These are phyloP conservation scores for Tonatia bakeri DNA, from an alignment of 2,113 vertebrate species.

Conservation along the genomic window DNA sequence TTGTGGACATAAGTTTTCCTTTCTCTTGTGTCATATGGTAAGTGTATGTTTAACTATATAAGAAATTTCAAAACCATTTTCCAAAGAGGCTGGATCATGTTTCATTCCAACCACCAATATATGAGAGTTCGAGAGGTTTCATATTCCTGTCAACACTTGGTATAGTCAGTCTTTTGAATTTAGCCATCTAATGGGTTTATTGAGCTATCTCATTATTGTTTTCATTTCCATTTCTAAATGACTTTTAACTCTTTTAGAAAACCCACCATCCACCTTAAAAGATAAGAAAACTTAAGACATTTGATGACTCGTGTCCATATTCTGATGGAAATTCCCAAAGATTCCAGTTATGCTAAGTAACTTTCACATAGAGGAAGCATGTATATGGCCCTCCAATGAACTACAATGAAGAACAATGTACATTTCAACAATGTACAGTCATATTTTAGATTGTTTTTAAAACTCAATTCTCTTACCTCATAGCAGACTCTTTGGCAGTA, in stretches of 20 bases:
- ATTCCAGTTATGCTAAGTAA: neutral
- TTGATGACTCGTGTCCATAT: neutral
- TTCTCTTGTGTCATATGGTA: neutral
- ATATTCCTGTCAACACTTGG: neutral
- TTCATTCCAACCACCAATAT: neutral
- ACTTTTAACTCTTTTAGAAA: neutral
- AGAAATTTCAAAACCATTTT: neutral
- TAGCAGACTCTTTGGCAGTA: neutral
- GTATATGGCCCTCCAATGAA: neutral
- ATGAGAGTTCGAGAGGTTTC: neutral
- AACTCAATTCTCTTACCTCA: neutral
- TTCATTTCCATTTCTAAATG: neutral
- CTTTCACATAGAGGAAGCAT: neutral
- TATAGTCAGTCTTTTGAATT: neutral
- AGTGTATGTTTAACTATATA: neutral
- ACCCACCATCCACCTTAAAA: neutral
- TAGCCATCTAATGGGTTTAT: neutral
- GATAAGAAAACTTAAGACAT: neutral
- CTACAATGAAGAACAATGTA: neutral
- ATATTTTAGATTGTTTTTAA: neutral
- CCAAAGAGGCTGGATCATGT: neutral
- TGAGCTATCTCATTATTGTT: neutral
- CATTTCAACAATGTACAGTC: neutral
- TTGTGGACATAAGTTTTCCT: neutral
- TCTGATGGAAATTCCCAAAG: neutral